Evolutionary conservation across 2,888 invertebrate species (phyloP), one percentile per base, ranked within the genome.

Genomic region (Rotaria sp.): DNA sequence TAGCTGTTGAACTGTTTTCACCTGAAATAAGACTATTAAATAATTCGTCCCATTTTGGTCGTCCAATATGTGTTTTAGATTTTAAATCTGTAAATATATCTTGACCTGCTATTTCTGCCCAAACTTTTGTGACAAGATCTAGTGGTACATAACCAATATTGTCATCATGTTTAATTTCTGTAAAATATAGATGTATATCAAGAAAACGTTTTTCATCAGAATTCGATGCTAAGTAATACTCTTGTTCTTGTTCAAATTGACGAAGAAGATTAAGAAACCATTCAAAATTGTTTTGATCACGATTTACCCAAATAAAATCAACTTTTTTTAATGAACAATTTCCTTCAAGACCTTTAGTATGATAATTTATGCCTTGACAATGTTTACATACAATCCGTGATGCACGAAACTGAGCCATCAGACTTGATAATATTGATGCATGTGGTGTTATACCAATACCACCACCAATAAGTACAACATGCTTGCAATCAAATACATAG

Each of bases 391-490:
- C 93, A 88, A 94, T 94, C 26, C 95, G 92, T 0, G 94, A 94
- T 90, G 95, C 94, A 94, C 95, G 95, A 91, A 96, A 96, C 86
- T 95, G 93, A 91, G 95, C 85, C 95, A 96, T 96, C 88, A 97
- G 95, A 48, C 95, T 95, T 91, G 97, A 96, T 80, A 97, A 92
- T 89, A 97, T 96, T 87, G 96, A 96, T 13, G 97, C 97, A 91
- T 96, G 97, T 0, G 97, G 97, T 0, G 97, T 97, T 0, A 97
- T 96, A 0, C 97, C 97, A 87, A 97, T 97, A 18, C 97, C 97
- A 0, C 96, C 96, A 0, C 95, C 97, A 88, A 97, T 95, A 52
- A 97, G 93, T 18, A 96, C 95, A 0, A 97, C 97, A 91, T 97
- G 97, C 90, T 96, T 95, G 0, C 96, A 96, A 88, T 95, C 93